Percentiles rank a stretch among this genome's conserved stretches.
These are phyloP conservation scores for Ammodytes marinus DNA, from an alignment of 2,113 vertebrate genomes.

Conservation along the genomic window DNA sequence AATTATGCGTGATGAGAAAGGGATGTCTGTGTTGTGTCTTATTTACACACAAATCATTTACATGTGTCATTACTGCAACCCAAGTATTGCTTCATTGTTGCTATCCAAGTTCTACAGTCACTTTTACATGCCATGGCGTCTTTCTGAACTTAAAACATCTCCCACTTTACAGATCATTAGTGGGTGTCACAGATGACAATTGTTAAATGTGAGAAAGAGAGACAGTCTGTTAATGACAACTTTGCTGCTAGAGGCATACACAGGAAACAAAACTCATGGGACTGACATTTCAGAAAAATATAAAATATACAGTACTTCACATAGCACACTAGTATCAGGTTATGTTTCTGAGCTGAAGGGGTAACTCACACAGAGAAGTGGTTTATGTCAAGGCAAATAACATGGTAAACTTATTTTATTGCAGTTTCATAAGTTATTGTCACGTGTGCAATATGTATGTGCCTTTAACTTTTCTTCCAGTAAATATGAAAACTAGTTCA, in stretches of 20 bases:
- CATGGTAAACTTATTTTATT: background rate
- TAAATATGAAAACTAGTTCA: background rate
- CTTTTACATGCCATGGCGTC: background rate
- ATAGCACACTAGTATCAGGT: slow-evolving; percentile 8
- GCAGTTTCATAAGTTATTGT: background rate
- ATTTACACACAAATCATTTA: slow-evolving; percentile 75
- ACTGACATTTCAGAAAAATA: slow-evolving; percentile 29
- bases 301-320: slow-evolving; percentile 13
- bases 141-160: slow-evolving; percentile 31
- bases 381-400: background rate
- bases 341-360: slow-evolving; percentile 1
- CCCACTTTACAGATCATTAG: slow-evolving; percentile 24
- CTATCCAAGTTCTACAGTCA: slow-evolving; percentile 38
- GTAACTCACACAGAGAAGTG: background rate
- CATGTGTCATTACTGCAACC: slow-evolving; percentile 60
- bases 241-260: background rate
- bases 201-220: slow-evolving; percentile 12
- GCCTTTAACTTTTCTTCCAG: background rate
- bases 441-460: background rate
- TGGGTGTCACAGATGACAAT: slow-evolving; percentile 20
- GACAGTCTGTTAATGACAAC: slow-evolving; percentile 5
- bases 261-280: background rate
- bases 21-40: slow-evolving; percentile 77
- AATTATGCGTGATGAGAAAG: slow-evolving; percentile 79
- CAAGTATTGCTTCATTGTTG: slow-evolving; percentile 35